A percentile compares a stretch with the other conserved stretches of the same genome.
Conservation (phyloP, 2,113 vertebrate genomes). For the Carollia perspicillata region DNA sequence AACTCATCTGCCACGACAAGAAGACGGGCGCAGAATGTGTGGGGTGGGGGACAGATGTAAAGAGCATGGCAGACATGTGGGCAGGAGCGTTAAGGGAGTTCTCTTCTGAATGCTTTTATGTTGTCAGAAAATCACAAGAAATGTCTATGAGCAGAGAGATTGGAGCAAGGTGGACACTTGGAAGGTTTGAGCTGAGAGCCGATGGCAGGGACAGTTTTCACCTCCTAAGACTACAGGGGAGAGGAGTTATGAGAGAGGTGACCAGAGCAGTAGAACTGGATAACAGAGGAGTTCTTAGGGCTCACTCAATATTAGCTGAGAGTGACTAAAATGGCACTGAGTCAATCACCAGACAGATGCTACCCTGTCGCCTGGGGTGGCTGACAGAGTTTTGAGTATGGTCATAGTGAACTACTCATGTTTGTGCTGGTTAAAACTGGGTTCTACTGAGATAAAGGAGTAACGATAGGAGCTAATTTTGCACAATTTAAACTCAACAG, state of each 20-base stretch:
- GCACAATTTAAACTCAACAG: background rate
- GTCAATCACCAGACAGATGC: background rate
- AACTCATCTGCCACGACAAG: background rate
- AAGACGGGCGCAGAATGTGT: background rate
- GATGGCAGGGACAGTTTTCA: background rate
- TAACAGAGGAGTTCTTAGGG: background rate
- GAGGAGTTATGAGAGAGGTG: background rate
- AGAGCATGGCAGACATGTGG: background rate
- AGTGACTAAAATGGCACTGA: background rate
- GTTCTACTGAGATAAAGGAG: background rate
- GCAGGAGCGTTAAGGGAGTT: background rate
- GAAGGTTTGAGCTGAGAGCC: background rate
- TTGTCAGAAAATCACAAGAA: background rate
- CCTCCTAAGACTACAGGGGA: background rate
- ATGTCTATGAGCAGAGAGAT: background rate
- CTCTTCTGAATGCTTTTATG: background rate
- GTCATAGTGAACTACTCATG: background rate
- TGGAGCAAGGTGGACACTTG: background rate
- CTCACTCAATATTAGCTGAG: background rate
- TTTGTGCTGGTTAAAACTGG: background rate
- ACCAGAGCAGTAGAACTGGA: background rate
- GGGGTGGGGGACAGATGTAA: background rate
- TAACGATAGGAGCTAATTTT: background rate
- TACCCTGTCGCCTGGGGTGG: background rate
- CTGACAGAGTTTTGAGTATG: background rate